These are phyloP conservation scores for Iguana delicatissima DNA, from an alignment of 2,797 vertebrate species.

Conservation along the genomic window DNA sequence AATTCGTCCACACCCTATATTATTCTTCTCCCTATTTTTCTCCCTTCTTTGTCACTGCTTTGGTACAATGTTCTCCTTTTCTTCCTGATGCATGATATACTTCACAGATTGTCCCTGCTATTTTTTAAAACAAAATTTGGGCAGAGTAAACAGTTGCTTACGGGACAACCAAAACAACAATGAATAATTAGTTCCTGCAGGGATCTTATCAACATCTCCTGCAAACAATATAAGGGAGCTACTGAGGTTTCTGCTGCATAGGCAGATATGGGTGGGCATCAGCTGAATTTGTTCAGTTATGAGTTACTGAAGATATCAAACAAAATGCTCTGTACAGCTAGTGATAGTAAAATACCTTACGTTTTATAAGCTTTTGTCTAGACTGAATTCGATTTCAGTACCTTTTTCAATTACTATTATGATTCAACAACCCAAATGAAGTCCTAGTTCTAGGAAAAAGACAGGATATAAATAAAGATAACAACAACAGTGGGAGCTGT, in stretches of 20 bases:
- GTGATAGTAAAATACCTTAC: neutral
- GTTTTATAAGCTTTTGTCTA: neutral
- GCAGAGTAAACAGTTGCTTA: neutral
- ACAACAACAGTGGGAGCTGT: too few relatives aligned
- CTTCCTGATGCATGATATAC: neutral
- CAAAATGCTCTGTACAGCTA: neutral
- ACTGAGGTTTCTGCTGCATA: neutral
- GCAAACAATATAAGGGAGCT: neutral
- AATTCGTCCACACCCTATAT: neutral
- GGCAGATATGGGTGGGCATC: neutral
- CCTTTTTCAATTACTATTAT: neutral
- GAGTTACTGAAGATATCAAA: neutral
- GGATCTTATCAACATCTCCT: neutral
- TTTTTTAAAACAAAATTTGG: neutral
- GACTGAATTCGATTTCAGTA: neutral
- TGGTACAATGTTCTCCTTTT: neutral
- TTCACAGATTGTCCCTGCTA: neutral
- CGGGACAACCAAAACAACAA: slow-evolving; percentile 4
- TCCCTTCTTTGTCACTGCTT: neutral
- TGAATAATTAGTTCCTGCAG: slow-evolving; percentile 19
- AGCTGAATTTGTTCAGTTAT: neutral
- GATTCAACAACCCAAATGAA: neutral
- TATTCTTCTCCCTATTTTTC: neutral
- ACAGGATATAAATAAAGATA: too few relatives aligned
- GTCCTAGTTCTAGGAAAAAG: too few relatives aligned